Evolutionary conservation across 1,140 invertebrate species (phyloP), one percentile per base, ranked within the genome.

Genomic region (Sycobia sp.): DNA sequence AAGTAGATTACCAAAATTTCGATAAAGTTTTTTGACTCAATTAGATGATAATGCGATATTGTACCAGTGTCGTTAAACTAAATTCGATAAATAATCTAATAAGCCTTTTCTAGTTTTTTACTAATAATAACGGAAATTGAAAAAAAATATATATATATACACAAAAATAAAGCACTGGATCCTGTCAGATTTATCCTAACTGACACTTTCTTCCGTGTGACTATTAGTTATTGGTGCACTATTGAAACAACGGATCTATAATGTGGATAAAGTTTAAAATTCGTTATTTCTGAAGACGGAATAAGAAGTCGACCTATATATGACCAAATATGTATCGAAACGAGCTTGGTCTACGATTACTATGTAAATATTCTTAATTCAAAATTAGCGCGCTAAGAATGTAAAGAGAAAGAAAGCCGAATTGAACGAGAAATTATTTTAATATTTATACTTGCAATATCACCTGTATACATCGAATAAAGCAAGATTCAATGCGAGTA

Each of bases 21-120:
- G 22, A 43, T 3, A 11, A 53, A 34, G 44, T 44, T 54, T 54
- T 13, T 22, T 1, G 0, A 11, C 13, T 60, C 27, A 44, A n/a
- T n/a, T n/a, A n/a, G n/a, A n/a, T 2, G 50, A 25, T 10, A 46
- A 46, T 47, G 22, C n/a, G 27, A 13, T 54, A 51, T 20, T 41
- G 22, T 43, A 59, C 10, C 36, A 36, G 53, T 46, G 49, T 39
- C 47, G 55, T 44, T 53, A 8, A 53, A 34, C 10, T 16, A 65
- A 65, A 53, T 58, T 65, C 27, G 49, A 54, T 58, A 61, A 55
- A 49, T 61, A 61, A 34, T 41, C 18, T 43, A 50, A 61, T 56
- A 66, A 67, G 60, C 56, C 60, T 68, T 68, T 68, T 66, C 54
- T 66, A 68, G 55, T 68, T 68, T 68, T 68, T 62, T 68, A 68